phyloP scores from a whole-genome alignment of 2,888 invertebrate species.

The Acleris laterana region DNA sequence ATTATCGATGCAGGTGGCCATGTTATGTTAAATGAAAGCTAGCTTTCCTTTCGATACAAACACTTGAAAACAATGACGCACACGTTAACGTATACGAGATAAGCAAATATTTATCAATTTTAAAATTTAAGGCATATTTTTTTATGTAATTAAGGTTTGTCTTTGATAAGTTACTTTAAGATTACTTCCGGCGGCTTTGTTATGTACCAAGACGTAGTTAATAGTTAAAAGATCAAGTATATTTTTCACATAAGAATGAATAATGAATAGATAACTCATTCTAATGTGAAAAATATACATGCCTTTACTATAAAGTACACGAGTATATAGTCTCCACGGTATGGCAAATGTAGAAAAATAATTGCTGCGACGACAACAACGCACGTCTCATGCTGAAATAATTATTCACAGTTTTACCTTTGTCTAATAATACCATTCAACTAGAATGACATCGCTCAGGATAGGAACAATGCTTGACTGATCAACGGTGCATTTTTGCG shows the following conservation, averaged over 20 bases:
- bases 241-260: neutral
- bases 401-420: constrained; percentile 5
- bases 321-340: too few species aligned
- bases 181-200: constrained; percentile 1
- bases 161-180: neutral
- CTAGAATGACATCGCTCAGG: neutral
- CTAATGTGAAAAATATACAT: too few species aligned
- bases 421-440: neutral
- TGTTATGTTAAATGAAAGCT: neutral
- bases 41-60: neutral
- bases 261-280: too few species aligned
- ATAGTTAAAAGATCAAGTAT: neutral
- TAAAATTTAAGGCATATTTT: neutral
- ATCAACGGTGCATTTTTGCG: neutral
- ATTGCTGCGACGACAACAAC: too few species aligned
- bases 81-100: neutral
- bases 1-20: neutral
- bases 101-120: neutral
- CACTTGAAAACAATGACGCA: neutral
- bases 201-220: neutral
- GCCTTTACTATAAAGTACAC: too few species aligned
- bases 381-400: neutral
- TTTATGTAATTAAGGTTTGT: neutral
- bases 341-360: too few species aligned
- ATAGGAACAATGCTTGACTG: neutral